Evolutionary conservation across 2,888 invertebrate species (phyloP), one percentile per base, ranked within the genome.

Genomic region (Drosophila birchii): DNA sequence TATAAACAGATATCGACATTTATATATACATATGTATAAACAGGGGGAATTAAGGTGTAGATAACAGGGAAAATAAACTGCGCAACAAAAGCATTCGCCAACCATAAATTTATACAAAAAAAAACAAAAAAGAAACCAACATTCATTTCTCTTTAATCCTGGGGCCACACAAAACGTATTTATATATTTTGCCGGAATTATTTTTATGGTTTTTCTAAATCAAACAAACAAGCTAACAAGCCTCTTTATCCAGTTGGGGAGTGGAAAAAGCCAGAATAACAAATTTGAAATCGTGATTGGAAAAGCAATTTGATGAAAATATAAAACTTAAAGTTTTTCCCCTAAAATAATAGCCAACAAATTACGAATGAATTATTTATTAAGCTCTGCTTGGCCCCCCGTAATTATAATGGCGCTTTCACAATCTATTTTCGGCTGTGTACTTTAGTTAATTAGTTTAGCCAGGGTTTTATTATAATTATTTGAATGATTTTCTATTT

Each of bases 391-490:
- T 2, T 18, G 7, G 4, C 4, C 49, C 20, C n/a, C 20, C n/a
- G 5, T 45, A 57, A 68, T 70, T 57, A 43, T 55, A 44, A 68
- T 58, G 59, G 43, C 29, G 26, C 14, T 23, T 26, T 20, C 18
- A n/a, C 23, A 26, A 36, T 59, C 47, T 57, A 41, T 56, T 55
- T 75, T 38, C 47, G 49, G 14, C 5, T n/a, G 29, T 36, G 62
- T 62, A 32, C 44, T 49, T 53, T 51, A 41, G 26, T 55, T 75
- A 66, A 66, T 66, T 66, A 54, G 47, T 68, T 67, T 75, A 58
- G 47, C 26, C 9, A 1, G 11, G 66, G 44, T 36, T 47, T 70
- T 47, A 26, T 20, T 71, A 54, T 62, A 63, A 51, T 51, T 51
- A 51, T 57, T 47, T 47, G 6, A 45, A 45, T 57, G 44, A 34